Percentiles rank a stretch among this genome's conserved stretches.
These are phyloP conservation scores for Drosophila histrio DNA, from an alignment of 2,888 invertebrate genomes.

Conservation along the genomic window DNA sequence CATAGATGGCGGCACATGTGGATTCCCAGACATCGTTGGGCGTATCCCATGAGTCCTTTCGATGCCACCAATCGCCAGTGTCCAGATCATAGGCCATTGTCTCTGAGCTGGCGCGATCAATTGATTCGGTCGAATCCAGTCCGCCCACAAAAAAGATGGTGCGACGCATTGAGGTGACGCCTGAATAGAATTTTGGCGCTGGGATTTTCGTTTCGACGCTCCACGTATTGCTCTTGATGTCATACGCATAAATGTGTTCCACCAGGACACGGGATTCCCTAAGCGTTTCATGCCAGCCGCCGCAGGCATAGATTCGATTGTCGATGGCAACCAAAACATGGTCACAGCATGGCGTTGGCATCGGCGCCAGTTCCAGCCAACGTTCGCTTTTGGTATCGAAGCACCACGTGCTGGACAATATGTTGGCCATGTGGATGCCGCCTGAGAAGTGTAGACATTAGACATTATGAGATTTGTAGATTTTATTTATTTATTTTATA, in stretches of 20 bases:
- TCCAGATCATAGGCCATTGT: constrained; percentile 88
- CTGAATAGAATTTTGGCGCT: constrained; percentile 88
- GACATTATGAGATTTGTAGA: not conserved
- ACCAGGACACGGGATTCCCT: constrained; percentile 86
- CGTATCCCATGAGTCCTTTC: constrained; percentile 86
- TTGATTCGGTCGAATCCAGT: constrained; percentile 87
- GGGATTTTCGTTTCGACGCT: constrained; percentile 87
- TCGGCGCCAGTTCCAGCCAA: constrained; percentile 86
- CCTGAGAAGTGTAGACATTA: constrained; percentile 54
- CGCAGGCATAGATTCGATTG: constrained; percentile 87
- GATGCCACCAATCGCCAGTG: constrained; percentile 87
- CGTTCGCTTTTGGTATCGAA: constrained; percentile 85
- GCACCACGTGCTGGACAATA: constrained; percentile 85
- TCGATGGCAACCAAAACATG: constrained; percentile 87
- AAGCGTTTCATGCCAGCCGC: constrained; percentile 87
- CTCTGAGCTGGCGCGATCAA: constrained; percentile 87
- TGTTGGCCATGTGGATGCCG: constrained; percentile 83
- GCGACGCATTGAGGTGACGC: constrained; percentile 87
- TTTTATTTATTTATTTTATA: too few relatives aligned
- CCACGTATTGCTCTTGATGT: constrained; percentile 86
- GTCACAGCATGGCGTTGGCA: constrained; percentile 87
- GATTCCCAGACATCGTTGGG: constrained; percentile 90
- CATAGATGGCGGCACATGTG: constrained; percentile 87
- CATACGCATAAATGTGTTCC: constrained; percentile 88
- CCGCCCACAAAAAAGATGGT: constrained; percentile 89